These are phyloP conservation scores for Trachymyrmex cornetzi DNA, from an alignment of 1,140 invertebrate species.

Conservation along the genomic window DNA sequence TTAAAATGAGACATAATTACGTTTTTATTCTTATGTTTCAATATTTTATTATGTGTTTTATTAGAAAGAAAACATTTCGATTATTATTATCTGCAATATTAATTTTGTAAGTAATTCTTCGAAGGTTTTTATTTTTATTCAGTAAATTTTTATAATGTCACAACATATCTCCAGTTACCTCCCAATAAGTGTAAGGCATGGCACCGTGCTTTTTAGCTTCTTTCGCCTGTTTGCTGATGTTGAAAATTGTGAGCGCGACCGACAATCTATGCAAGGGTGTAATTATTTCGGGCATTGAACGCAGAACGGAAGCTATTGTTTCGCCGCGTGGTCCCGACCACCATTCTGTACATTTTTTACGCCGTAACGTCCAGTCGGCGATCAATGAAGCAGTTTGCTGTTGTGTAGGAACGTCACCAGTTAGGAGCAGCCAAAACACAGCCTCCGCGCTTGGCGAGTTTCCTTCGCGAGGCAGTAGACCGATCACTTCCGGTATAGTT, in stretches of 20 bases:
- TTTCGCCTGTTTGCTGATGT: conserved; percentile 67
- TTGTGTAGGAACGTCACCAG: conserved; percentile 79
- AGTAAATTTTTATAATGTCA: background rate
- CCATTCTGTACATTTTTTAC: conserved; percentile 74
- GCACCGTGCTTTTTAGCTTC: conserved; percentile 62
- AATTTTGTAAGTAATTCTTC: background rate
- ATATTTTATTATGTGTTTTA: background rate
- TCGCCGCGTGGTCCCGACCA: conserved; percentile 75
- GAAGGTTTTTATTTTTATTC: background rate
- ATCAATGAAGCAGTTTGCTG: conserved; percentile 78
- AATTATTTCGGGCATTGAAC: conserved; percentile 73
- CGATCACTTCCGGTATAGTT: conserved; percentile 77
- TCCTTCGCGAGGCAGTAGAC: conserved; percentile 76
- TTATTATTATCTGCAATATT: background rate
- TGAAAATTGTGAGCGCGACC: conserved; percentile 75
- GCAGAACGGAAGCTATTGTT: conserved; percentile 70
- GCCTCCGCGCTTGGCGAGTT: conserved; percentile 79
- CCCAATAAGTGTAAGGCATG: conserved; percentile 77
- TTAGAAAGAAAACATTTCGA: background rate
- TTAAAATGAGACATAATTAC: background rate
- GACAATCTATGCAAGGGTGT: conserved; percentile 75
- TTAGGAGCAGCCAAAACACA: conserved; percentile 80
- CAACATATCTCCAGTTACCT: conserved; percentile 68
- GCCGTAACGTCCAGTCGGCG: conserved; percentile 77
- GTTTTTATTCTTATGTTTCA: background rate